These are phyloP conservation scores for Sardinella longiceps DNA, from an alignment of 2,797 vertebrate species.

Conservation along the genomic window DNA sequence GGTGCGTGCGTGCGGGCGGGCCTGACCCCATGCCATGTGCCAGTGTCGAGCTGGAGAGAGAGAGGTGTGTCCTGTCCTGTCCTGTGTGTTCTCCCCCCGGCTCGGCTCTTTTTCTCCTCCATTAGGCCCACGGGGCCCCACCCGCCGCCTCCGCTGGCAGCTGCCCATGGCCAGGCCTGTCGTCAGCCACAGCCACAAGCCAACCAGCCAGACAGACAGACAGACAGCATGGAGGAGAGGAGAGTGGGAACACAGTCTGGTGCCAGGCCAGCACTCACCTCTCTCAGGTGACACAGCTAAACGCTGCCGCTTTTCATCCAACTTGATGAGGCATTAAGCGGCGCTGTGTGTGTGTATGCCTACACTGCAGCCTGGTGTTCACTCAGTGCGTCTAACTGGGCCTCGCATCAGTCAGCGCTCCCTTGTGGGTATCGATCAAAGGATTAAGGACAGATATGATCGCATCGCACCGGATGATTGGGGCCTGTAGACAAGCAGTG, in stretches of 20 bases:
- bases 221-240: background rate
- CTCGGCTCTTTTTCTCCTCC: slow-evolving; percentile 3
- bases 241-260: background rate
- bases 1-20: too few relatives aligned
- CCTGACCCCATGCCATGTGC: background rate
- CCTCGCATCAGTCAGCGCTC: background rate
- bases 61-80: background rate
- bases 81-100: background rate
- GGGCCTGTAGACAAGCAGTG: background rate
- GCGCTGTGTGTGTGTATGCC: background rate
- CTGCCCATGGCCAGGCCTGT: background rate
- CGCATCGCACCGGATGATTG: background rate
- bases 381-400: background rate
- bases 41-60: background rate
- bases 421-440: background rate
- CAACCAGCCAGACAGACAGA: too few relatives aligned
- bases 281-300: background rate
- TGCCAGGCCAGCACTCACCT: background rate
- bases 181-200: background rate
- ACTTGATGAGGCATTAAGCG: background rate
- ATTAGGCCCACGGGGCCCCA: background rate
- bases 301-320: background rate
- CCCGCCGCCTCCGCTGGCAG: background rate
- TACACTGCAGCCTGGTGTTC: background rate
- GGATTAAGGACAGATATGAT: background rate